These are phyloP conservation scores for Calameuta idolon DNA, from an alignment of 2,888 invertebrate genomes.

Conservation along the genomic window DNA sequence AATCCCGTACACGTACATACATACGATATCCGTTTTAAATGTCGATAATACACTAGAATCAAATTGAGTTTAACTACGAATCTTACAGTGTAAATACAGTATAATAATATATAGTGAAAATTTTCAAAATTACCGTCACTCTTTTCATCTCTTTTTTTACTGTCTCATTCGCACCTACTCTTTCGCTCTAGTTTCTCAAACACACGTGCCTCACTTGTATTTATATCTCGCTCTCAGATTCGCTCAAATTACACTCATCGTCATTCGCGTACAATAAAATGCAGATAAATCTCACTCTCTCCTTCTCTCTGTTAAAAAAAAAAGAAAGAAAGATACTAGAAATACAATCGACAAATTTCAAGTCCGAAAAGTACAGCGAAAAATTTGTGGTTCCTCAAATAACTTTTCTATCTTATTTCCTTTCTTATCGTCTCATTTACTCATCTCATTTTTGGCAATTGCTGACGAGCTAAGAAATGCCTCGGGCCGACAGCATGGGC, in stretches of 20 bases:
- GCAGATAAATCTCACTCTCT: constrained; percentile 3
- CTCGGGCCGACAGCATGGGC: constrained; percentile 33
- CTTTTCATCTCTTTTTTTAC: constrained; percentile 5
- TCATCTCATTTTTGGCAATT: constrained; percentile 40
- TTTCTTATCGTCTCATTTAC: constrained; percentile 7
- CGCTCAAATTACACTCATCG: not conserved
- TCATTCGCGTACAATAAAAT: not conserved
- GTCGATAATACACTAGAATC: constrained; percentile 42
- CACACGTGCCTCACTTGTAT: not conserved
- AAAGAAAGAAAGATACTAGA: constrained; percentile 21
- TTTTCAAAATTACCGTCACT: constrained; percentile 26
- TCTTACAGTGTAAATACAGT: constrained; percentile 39
- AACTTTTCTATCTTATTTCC: not conserved
- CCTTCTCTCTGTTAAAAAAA: not conserved
- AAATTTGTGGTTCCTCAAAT: constrained; percentile 5
- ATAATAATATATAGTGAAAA: constrained; percentile 30
- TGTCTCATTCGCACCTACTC: not conserved
- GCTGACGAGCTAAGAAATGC: constrained; percentile 28
- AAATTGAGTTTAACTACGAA: constrained; percentile 27
- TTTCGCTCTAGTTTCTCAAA: not conserved
- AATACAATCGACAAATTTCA: constrained; percentile 26
- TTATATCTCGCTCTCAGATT: constrained; percentile 13
- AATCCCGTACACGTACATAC: constrained; percentile 25
- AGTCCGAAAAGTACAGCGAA: not conserved
- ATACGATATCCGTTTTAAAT: constrained; percentile 27